These are phyloP conservation scores for Eurystomus gularis DNA, from an alignment of 2,113 vertebrate genomes.

Conservation along the genomic window DNA sequence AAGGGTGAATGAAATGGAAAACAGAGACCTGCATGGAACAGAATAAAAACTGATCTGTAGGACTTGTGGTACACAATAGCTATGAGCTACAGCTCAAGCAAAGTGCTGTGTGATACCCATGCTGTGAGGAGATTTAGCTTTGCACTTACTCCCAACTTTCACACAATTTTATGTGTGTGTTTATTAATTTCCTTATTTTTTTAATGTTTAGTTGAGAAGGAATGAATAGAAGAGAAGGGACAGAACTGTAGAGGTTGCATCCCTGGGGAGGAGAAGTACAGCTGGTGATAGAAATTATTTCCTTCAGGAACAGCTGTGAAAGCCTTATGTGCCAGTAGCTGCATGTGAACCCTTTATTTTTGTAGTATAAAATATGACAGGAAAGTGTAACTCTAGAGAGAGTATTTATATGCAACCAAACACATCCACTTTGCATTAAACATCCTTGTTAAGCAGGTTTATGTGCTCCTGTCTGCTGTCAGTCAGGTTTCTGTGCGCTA, in stretches of 20 bases:
- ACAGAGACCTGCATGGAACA: accelerated
- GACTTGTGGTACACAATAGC: background rate
- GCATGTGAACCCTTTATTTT: slow-evolving; percentile 39
- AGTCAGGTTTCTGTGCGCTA: background rate
- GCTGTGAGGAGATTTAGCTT: background rate
- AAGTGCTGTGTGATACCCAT: background rate
- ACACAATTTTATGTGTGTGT: background rate
- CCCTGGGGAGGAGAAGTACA: slow-evolving; percentile 32
- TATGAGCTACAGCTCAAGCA: accelerated
- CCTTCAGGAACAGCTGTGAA: slow-evolving; percentile 56
- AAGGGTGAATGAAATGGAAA: background rate
- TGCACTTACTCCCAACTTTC: background rate
- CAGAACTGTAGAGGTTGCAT: slow-evolving; percentile 31
- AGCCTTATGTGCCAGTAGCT: slow-evolving; percentile 48
- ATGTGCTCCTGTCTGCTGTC: background rate
- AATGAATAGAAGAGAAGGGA: slow-evolving; percentile 36
- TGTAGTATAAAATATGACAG: slow-evolving; percentile 48
- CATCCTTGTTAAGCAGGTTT: slow-evolving; percentile 35
- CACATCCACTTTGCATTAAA: slow-evolving; percentile 24
- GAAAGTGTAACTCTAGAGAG: slow-evolving; percentile 6
- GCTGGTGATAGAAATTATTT: slow-evolving; percentile 54
- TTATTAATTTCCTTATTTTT: background rate
- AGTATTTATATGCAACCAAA: slow-evolving; percentile 40
- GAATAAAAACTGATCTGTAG: background rate
- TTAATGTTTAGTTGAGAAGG: background rate